A percentile compares a stretch with the other conserved stretches of the same genome.
phyloP scores from a whole-genome alignment of 2,797 vertebrate species.

The Prionace glauca region DNA sequence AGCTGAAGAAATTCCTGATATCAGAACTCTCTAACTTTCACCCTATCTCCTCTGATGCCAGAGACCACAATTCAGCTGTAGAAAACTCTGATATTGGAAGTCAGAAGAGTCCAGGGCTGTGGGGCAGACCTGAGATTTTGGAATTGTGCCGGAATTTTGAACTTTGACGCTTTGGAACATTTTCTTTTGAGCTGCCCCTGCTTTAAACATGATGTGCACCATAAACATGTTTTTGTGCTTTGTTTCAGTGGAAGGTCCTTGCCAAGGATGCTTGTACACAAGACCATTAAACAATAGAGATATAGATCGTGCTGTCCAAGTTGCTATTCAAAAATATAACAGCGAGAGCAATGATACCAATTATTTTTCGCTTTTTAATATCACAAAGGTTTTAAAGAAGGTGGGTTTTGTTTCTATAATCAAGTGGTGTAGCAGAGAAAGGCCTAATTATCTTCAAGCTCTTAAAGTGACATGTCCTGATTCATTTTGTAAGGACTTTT shows the following conservation, averaged over 20 bases:
- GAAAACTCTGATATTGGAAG: background rate
- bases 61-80: background rate
- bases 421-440: background rate
- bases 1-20: background rate
- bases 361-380: constrained; percentile 28
- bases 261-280: background rate
- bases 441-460: background rate
- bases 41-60: background rate
- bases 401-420: background rate
- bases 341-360: constrained; percentile 24
- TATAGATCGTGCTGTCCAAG: background rate
- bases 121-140: background rate
- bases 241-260: background rate
- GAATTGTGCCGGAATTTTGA: background rate
- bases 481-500: background rate
- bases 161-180: background rate
- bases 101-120: background rate
- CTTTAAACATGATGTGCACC: background rate
- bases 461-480: background rate
- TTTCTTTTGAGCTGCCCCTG: background rate
- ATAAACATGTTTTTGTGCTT: background rate
- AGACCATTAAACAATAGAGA: background rate
- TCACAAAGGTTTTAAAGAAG: background rate
- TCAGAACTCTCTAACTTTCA: background rate
- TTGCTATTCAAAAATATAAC: constrained; percentile 28